Evolutionary conservation across 2,113 vertebrate genomes (phyloP).

Genomic region (Tyrannus savana): DNA sequence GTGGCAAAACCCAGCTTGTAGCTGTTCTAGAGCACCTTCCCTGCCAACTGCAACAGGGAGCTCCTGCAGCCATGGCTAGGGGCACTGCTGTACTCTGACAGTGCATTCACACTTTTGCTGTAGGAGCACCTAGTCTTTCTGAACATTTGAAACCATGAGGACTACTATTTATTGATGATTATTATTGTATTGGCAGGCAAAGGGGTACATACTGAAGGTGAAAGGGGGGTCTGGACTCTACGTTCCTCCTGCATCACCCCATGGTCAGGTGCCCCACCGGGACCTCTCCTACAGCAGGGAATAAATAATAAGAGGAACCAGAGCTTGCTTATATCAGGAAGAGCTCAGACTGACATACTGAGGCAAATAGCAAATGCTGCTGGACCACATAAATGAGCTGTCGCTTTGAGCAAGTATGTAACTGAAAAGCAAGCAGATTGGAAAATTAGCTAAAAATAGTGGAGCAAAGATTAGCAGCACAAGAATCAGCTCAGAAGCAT

Average conservation of each 20-base stretch:
- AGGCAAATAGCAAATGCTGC: background rate
- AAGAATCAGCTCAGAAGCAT: constrained; percentile 41
- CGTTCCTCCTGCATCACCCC: background rate
- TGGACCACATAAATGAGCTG: background rate
- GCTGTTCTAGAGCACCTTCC: background rate
- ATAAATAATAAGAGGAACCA: background rate
- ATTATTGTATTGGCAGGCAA: accelerated
- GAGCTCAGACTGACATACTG: background rate
- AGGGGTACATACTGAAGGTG: accelerated
- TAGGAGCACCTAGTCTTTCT: background rate
- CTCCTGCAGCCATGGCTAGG: accelerated
- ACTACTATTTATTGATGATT: background rate
- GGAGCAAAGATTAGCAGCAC: constrained; percentile 42
- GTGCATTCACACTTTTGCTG: background rate
- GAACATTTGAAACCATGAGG: background rate
- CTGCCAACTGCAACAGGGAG: background rate
- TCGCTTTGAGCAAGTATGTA: background rate
- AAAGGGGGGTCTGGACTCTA: background rate
- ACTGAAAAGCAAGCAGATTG: constrained; percentile 30
- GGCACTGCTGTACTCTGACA: background rate
- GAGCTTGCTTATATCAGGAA: background rate
- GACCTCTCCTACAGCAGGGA: background rate
- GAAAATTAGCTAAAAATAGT: constrained; percentile 54
- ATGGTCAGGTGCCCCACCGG: accelerated
- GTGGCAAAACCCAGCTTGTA: background rate